A percentile compares a stretch with the other conserved stretches of the same genome.
These are phyloP conservation scores for Popillia japonica DNA, from an alignment of 1,140 invertebrate species.

Conservation along the genomic window DNA sequence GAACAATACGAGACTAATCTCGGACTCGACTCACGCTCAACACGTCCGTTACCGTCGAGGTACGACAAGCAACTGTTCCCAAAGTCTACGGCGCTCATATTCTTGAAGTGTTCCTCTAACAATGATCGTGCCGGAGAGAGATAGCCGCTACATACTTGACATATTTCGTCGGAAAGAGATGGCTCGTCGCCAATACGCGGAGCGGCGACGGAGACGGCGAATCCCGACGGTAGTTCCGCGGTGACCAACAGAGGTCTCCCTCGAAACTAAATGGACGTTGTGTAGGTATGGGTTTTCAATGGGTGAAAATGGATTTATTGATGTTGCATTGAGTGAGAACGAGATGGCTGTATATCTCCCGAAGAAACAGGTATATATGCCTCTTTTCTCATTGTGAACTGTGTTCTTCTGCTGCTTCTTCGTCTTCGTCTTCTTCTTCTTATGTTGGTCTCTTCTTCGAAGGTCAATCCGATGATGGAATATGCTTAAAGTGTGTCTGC, in stretches of 20 bases:
- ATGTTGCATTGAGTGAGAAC: neutral
- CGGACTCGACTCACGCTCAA: neutral
- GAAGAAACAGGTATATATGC: neutral
- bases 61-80: neutral
- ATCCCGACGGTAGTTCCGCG: too few species aligned
- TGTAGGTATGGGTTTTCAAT: neutral
- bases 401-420: neutral
- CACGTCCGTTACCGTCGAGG: neutral
- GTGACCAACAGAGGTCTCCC: too few species aligned
- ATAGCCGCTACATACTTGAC: neutral
- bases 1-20: too few species aligned
- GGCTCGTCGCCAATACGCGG: too few species aligned
- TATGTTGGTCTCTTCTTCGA: neutral
- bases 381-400: neutral
- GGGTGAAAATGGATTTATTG: neutral
- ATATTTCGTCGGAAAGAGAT: neutral
- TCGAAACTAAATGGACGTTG: too few species aligned
- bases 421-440: neutral
- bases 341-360: neutral
- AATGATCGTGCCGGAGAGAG: too few species aligned
- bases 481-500: too few species aligned
- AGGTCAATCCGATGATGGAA: neutral
- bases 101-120: neutral
- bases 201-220: too few species aligned
- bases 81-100: neutral